These are phyloP conservation scores for Drosophila heteroneura DNA, from an alignment of 2,888 invertebrate genomes.

Conservation along the genomic window DNA sequence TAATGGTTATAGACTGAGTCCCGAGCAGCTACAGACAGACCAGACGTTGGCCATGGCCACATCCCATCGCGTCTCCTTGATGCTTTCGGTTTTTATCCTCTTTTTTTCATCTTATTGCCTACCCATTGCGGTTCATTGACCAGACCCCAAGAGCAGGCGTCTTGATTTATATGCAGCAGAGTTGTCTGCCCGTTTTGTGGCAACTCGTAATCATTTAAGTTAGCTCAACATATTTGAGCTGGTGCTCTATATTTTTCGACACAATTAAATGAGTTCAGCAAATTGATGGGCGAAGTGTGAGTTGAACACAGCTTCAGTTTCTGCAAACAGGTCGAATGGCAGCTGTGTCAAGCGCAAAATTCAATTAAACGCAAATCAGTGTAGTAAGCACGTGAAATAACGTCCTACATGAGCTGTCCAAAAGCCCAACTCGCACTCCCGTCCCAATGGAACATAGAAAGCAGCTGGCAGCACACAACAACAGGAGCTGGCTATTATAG, in stretches of 20 bases:
- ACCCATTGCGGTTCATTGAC: constrained; percentile 69
- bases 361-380: constrained; percentile 78
- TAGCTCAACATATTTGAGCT: constrained; percentile 55
- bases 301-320: constrained; percentile 1
- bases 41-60: constrained; percentile 16
- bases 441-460: constrained; percentile 1
- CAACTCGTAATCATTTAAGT: constrained; percentile 55
- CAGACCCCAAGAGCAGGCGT: constrained; percentile 43
- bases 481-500: constrained; percentile 36
- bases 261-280: constrained; percentile 60
- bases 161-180: constrained; percentile 66
- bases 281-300: constrained; percentile 32
- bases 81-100: constrained; percentile 17
- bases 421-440: neutral
- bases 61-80: neutral
- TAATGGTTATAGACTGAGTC: constrained; percentile 72
- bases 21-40: constrained; percentile 11
- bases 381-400: constrained; percentile 64
- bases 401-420: constrained; percentile 8
- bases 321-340: constrained; percentile 18
- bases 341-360: constrained; percentile 67
- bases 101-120: constrained; percentile 10
- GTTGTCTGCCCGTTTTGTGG: constrained; percentile 34
- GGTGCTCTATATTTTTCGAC: constrained; percentile 27
- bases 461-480: constrained; percentile 40